A percentile compares a stretch with the other conserved stretches of the same genome.
Conservation (phyloP, 2,113 vertebrate species). For the Festucalex cinctus region DNA sequence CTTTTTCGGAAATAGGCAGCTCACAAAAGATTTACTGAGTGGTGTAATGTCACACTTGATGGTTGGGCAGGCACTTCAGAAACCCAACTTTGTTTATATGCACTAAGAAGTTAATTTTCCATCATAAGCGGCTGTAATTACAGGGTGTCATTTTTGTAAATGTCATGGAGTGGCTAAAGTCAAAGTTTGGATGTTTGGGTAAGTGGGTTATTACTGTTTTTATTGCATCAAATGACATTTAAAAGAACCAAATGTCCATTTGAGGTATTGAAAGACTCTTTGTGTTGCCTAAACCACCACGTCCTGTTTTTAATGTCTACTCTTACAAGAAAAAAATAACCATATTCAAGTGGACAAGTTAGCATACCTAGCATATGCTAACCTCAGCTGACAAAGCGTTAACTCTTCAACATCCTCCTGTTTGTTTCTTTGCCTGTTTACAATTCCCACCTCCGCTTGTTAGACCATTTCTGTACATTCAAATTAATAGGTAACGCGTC, state of each 20-base stretch:
- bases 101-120: not conserved
- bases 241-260: constrained; percentile 21
- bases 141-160: constrained; percentile 5
- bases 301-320: constrained; percentile 5
- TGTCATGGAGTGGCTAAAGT: constrained; percentile 2
- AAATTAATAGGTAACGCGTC: constrained; percentile 26
- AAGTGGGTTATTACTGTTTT: constrained; percentile 12
- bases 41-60: not conserved
- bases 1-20: not conserved
- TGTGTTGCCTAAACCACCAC: constrained; percentile 20
- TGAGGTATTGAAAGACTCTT: constrained; percentile 18
- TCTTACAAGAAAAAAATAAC: not conserved
- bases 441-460: constrained; percentile 32
- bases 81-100: not conserved
- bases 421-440: constrained; percentile 28
- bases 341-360: not conserved
- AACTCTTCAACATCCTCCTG: constrained; percentile 36
- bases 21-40: not conserved
- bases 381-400: constrained; percentile 19
- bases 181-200: not conserved
- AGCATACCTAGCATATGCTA: not conserved
- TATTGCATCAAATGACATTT: constrained; percentile 25
- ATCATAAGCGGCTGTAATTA: not conserved
- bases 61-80: not conserved
- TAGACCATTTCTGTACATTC: constrained; percentile 35